These are phyloP conservation scores for Nannobrachium achirus DNA, from an alignment of 2,113 vertebrate species.

Conservation along the genomic window DNA sequence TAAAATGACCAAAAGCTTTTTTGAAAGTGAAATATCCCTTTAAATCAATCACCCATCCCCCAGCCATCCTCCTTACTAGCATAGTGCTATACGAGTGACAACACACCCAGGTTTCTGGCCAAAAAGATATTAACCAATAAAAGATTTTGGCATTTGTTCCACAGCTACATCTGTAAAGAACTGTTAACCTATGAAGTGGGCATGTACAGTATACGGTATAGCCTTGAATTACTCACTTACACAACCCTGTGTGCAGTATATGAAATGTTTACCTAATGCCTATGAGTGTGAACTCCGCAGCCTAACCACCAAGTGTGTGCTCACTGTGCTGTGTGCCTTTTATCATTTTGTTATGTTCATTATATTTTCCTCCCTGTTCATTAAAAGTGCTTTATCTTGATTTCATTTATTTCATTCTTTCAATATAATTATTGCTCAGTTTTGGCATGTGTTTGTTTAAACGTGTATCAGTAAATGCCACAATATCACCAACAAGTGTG, in stretches of 20 bases:
- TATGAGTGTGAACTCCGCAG: background rate
- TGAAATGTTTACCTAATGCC: background rate
- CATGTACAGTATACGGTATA: background rate
- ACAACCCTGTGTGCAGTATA: conserved; percentile 1
- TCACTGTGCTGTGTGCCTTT: background rate
- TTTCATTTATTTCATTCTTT: conserved; percentile 22
- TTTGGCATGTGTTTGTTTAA: background rate
- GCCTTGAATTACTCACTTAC: background rate
- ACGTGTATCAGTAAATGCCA: background rate
- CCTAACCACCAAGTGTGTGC: background rate
- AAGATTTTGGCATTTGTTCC: too few species aligned
- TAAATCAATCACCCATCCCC: background rate
- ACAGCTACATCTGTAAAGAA: conserved; percentile 11
- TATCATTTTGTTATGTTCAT: conserved; percentile 15
- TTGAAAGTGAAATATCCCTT: too few species aligned
- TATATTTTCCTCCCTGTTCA: conserved; percentile 3
- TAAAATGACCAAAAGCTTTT: too few species aligned
- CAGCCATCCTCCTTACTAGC: background rate
- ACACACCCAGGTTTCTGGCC: too few species aligned
- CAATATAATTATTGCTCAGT: background rate
- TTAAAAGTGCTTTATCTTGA: conserved; percentile 37
- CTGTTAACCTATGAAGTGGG: background rate
- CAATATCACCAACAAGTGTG: background rate
- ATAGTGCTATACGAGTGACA: too few species aligned
- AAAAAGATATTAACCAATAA: too few species aligned